Evolutionary conservation across 2,888 invertebrate genomes (phyloP), one percentile per base, ranked within the genome.

Genomic region (Timema cristinae): DNA sequence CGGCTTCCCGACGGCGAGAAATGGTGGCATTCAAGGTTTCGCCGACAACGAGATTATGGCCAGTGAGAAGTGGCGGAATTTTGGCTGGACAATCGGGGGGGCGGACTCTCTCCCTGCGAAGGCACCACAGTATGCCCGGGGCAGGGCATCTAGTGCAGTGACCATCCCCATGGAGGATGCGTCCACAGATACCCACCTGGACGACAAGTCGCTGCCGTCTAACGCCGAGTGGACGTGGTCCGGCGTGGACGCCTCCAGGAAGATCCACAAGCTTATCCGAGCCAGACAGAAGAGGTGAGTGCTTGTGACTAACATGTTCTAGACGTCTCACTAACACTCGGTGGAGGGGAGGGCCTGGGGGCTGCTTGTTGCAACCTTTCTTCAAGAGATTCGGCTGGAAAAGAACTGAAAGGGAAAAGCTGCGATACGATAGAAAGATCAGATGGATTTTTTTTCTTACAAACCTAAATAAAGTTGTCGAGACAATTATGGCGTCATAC

Each of bases 1-100:
- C 32, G 32, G 32, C 32, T 32, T 32, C 32, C 32, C 32, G 32
- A 84, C 76, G 78, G 32, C 71, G n/a, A 71, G 72, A 13, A 69
- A 66, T 66, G 72, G 75, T 50, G 72, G 74, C 74, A 84, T 90
- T 66, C 86, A 92, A 77, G 87, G 91, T 68, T 91, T 93, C 80
- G 87, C 87, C 13, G 92, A 93, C 78, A 88, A 88, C 1, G 88
- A 91, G 76, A 92, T 93, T 71, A 81, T 93, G 73, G 88, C 90
- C 4, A 90, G 88, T 79, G 93, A 92, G 81, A 84, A 83, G 81
- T 79, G 78, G 75, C 76, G 82, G 59, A 78, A 77, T 47, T 78
- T 85, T 5, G 79, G 81, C 54, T 52, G 52, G 71, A 47, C 15
- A 61, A 68, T 59, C 59, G 52, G 15, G 32, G 32, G n/a, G 68